Conservation (phyloP, 2,113 vertebrate species). For the Actenoides lindsayi region DNA sequence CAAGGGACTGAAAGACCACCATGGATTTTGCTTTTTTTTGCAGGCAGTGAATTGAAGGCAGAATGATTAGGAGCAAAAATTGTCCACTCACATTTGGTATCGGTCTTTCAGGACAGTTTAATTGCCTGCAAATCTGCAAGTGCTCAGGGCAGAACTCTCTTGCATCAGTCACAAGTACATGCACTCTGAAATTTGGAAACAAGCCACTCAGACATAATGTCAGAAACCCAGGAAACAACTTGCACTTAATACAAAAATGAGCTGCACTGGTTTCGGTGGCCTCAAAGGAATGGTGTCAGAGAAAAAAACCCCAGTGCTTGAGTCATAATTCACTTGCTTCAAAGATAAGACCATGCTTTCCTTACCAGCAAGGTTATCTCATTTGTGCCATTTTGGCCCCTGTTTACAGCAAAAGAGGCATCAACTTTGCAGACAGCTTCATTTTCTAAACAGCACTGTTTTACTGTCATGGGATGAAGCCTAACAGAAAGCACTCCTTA, state of each 20-base stretch:
- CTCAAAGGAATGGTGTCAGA: background rate
- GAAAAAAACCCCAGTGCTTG: background rate
- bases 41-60: background rate
- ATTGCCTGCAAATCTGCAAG: background rate
- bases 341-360: background rate
- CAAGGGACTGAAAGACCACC: background rate
- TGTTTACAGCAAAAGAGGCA: accelerated
- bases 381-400: background rate
- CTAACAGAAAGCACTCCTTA: background rate
- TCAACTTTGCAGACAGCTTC: background rate
- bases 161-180: accelerated
- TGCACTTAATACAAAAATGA: background rate
- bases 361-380: background rate
- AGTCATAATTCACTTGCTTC: background rate
- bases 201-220: background rate
- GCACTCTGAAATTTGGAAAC: background rate
- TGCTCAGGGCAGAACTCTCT: background rate
- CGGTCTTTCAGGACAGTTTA: background rate
- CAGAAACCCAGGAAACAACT: background rate
- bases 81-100: background rate
- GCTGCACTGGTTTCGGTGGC: background rate
- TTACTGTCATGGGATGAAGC: background rate
- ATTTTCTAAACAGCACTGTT: background rate
- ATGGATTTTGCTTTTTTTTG: background rate
- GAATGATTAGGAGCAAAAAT: background rate